Evolutionary conservation across 2,888 invertebrate species (phyloP).

Genomic region (Sinodicranocentrus sp.): DNA sequence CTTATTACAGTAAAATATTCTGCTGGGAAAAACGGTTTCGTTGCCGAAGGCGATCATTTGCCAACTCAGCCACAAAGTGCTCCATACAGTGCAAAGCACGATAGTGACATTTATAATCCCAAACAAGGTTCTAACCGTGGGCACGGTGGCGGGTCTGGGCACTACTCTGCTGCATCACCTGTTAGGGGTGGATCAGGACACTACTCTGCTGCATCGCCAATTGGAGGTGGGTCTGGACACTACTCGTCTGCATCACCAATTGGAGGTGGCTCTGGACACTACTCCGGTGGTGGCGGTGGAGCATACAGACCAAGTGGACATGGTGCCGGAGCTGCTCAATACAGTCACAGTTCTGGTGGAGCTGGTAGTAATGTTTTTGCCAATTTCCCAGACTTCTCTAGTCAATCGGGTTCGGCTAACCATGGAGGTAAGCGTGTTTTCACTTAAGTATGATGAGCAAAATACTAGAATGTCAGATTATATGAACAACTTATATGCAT

Average conservation of each 20-base stretch:
- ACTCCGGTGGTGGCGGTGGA: slow-evolving; percentile 31
- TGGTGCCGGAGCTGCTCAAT: slow-evolving; percentile 10
- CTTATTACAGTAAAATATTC: slow-evolving; percentile 83
- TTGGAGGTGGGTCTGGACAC: slow-evolving; percentile 46
- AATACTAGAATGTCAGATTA: no score
- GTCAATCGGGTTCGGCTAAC: slow-evolving; percentile 23
- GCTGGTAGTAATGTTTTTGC: slow-evolving; percentile 33
- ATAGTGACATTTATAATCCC: slow-evolving; percentile 46
- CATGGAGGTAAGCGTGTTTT: slow-evolving; percentile 20
- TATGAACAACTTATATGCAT: no score
- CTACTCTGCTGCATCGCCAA: slow-evolving; percentile 35
- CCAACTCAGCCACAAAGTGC: slow-evolving; percentile 73
- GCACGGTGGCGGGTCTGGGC: slow-evolving; percentile 35
- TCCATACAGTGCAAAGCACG: slow-evolving; percentile 57
- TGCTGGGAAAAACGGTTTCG: slow-evolving; percentile 77
- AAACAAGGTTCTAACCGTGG: slow-evolving; percentile 49
- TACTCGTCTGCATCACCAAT: slow-evolving; percentile 28
- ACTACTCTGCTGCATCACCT: slow-evolving; percentile 36
- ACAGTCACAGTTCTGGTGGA: slow-evolving; percentile 27
- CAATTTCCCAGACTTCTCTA: slow-evolving; percentile 55
- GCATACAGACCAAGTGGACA: slow-evolving; percentile 28
- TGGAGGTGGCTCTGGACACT: slow-evolving; percentile 45
- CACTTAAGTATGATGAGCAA: background rate
- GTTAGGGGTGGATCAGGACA: slow-evolving; percentile 42
- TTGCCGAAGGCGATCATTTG: slow-evolving; percentile 75